Percentiles rank a stretch among this genome's conserved stretches.
These are phyloP conservation scores for Eira barbara DNA, from an alignment of 2,113 vertebrate genomes.

Conservation along the genomic window DNA sequence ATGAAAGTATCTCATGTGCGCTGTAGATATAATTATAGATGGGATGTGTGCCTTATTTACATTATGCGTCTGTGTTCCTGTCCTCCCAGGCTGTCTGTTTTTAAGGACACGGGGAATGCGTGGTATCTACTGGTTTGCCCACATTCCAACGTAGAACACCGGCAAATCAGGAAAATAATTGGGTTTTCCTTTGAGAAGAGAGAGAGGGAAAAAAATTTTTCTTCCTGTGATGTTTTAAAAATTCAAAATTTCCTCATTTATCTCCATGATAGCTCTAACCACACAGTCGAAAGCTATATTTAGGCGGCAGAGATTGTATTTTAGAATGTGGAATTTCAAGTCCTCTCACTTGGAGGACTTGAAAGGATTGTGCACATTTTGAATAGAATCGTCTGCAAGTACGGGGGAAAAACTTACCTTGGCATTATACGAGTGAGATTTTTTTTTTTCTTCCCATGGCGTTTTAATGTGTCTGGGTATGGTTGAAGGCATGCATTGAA, in stretches of 20 bases:
- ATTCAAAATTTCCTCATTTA: slow-evolving; percentile 55
- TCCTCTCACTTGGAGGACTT: slow-evolving; percentile 52
- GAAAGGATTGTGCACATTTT: slow-evolving; percentile 61
- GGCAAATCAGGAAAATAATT: slow-evolving; percentile 67
- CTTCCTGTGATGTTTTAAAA: slow-evolving; percentile 61
- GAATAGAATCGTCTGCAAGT: slow-evolving; percentile 65
- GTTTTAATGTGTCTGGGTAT: slow-evolving; percentile 68
- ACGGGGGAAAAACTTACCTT: slow-evolving; percentile 65
- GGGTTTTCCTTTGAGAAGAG: slow-evolving; percentile 61
- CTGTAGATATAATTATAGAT: neutral
- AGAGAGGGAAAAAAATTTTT: neutral
- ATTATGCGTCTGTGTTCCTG: neutral
- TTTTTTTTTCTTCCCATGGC: slow-evolving; percentile 35
- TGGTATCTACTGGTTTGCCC: slow-evolving; percentile 35
- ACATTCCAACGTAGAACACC: neutral
- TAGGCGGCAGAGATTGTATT: slow-evolving; percentile 22
- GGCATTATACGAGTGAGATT: slow-evolving; percentile 60
- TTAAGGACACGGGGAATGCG: neutral
- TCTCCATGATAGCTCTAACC: slow-evolving; percentile 46
- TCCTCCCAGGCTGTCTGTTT: neutral
- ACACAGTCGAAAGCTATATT: slow-evolving; percentile 38
- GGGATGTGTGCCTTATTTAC: neutral
- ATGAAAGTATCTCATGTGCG: neutral
- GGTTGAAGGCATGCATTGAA: slow-evolving; percentile 55
- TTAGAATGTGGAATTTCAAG: slow-evolving; percentile 27